These are phyloP conservation scores for Trypoxylon attenuatum DNA, from an alignment of 2,888 invertebrate species.

Conservation along the genomic window DNA sequence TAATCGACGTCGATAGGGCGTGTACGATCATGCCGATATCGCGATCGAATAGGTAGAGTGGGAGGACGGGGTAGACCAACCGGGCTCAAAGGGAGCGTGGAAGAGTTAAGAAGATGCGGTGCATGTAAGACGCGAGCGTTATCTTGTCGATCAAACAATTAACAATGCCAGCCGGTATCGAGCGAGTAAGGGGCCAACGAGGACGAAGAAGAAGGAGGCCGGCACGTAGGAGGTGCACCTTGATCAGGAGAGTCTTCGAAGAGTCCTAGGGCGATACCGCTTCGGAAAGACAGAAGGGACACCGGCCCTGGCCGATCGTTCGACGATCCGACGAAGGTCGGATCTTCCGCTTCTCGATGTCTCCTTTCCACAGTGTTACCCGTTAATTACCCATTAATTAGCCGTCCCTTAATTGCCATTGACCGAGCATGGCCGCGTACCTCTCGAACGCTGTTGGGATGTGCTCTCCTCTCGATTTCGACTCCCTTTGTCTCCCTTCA, in stretches of 20 bases:
- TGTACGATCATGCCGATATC: slow-evolving; percentile 45
- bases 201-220: slow-evolving; percentile 42
- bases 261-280: slow-evolving; percentile 42
- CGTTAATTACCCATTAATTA: slow-evolving; percentile 74
- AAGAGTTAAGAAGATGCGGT: slow-evolving; percentile 61
- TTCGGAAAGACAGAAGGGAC: slow-evolving; percentile 44
- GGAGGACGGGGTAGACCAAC: slow-evolving; percentile 14
- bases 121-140: slow-evolving; percentile 72
- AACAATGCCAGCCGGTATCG: slow-evolving; percentile 67
- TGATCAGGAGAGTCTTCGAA: slow-evolving; percentile 38
- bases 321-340: slow-evolving; percentile 1
- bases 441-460: slow-evolving; percentile 16
- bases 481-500: background rate
- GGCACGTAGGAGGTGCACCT: slow-evolving; percentile 43
- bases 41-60: slow-evolving; percentile 44
- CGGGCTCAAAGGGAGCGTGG: slow-evolving; percentile 47
- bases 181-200: slow-evolving; percentile 46
- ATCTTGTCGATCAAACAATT: slow-evolving; percentile 75
- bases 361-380: slow-evolving; percentile 70
- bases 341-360: slow-evolving; percentile 51
- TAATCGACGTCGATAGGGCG: slow-evolving; percentile 41
- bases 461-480: slow-evolving; percentile 17
- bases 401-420: slow-evolving; percentile 68
- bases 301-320: slow-evolving; percentile 26
- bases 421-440: slow-evolving; percentile 33